These are phyloP conservation scores for Scyliorhinus canicula DNA, from an alignment of 2,797 vertebrate species.

Conservation along the genomic window DNA sequence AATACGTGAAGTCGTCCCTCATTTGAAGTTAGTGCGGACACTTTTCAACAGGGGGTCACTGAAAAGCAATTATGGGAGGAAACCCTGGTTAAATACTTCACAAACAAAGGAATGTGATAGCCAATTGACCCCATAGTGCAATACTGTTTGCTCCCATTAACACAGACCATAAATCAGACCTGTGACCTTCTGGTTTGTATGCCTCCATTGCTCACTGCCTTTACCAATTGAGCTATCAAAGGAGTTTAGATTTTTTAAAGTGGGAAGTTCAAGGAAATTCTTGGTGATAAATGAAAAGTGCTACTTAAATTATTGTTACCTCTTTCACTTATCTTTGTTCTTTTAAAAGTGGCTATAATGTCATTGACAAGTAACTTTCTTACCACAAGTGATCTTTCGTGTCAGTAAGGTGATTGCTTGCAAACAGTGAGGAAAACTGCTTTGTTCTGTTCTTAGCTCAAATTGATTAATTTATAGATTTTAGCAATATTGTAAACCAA, in stretches of 20 bases:
- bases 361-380: neutral
- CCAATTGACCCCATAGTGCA: neutral
- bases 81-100: neutral
- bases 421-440: neutral
- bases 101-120: neutral
- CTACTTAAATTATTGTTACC: neutral
- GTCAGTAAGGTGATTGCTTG: neutral
- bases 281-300: neutral
- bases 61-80: neutral
- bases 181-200: neutral
- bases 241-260: neutral
- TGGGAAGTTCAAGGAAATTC: neutral
- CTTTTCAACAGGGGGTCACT: neutral
- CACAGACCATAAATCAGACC: neutral
- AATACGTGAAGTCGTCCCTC: neutral
- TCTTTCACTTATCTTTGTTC: neutral
- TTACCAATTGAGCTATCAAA: neutral
- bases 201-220: neutral
- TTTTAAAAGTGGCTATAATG: neutral
- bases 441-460: neutral
- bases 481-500: neutral
- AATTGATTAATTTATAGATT: neutral
- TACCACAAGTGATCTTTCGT: neutral
- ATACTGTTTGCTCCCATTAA: neutral
- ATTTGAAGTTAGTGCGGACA: neutral